Conservation (phyloP, 2,797 vertebrate genomes). For the Rhinoraja longicauda region DNA sequence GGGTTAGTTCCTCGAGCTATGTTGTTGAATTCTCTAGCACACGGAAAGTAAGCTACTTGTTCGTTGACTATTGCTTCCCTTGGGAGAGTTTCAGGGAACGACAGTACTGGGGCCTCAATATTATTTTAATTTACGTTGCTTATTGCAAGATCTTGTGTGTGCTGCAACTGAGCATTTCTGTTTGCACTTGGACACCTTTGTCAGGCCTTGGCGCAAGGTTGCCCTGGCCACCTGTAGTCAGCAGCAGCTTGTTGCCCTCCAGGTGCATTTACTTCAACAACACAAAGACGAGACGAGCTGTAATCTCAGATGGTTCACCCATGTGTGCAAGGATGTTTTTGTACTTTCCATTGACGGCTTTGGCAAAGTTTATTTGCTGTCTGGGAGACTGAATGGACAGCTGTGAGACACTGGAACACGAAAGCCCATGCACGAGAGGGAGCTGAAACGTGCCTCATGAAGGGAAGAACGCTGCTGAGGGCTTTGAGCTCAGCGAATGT, state of each 20-base stretch:
- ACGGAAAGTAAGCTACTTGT: not conserved
- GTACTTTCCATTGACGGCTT: not conserved
- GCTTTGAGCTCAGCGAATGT: not conserved
- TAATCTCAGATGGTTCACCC: not conserved
- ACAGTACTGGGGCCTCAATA: too few species aligned
- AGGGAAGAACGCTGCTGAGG: not conserved
- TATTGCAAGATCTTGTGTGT: not conserved
- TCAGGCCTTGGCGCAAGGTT: not conserved
- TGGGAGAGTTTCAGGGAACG: not conserved
- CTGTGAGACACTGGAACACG: too few species aligned
- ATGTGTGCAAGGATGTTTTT: too few species aligned
- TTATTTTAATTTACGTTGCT: not conserved
- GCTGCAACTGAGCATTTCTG: not conserved
- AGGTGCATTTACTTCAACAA: not conserved
- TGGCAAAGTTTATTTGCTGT: not conserved
- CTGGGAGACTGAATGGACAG: not conserved
- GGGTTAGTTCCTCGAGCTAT: not conserved
- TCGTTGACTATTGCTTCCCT: not conserved
- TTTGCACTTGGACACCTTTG: not conserved
- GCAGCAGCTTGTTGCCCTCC: not conserved
- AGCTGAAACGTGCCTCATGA: not conserved
- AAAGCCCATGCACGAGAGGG: not conserved
- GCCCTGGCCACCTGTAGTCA: not conserved
- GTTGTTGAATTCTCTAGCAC: not conserved
- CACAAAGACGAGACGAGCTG: not conserved